phyloP scores from a whole-genome alignment of 2,888 invertebrate genomes.

The Sphaerophoria rueppellii region DNA sequence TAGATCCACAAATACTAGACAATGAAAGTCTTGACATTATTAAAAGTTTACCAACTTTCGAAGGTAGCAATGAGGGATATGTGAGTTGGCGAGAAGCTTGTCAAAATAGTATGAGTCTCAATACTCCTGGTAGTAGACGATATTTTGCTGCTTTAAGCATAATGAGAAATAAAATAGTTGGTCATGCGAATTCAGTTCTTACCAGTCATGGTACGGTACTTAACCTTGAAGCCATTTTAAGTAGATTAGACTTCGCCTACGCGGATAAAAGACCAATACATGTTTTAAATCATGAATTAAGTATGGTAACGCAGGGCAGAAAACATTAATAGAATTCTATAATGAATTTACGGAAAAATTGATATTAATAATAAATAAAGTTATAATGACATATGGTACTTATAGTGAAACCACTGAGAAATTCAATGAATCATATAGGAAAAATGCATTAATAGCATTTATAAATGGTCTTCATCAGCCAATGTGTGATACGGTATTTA shows the following conservation, averaged over 20 bases:
- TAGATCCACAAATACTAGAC: conserved; percentile 2
- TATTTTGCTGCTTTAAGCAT: conserved; percentile 11
- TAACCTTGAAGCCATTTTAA: conserved; percentile 8
- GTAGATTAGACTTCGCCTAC: background rate
- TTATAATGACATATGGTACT: too few species aligned
- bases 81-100: conserved; percentile 9
- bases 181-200: conserved; percentile 5
- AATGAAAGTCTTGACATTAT: conserved; percentile 2
- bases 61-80: conserved; percentile 3
- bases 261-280: background rate
- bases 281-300: background rate
- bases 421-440: too few species aligned
- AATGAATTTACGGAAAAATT: too few species aligned
- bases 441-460: too few species aligned
- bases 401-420: too few species aligned
- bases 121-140: conserved; percentile 4
- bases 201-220: conserved; percentile 12
- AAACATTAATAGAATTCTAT: too few species aligned
- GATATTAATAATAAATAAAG: too few species aligned
- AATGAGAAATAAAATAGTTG: conserved; percentile 9
- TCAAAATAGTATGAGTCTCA: conserved; percentile 14
- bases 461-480: too few species aligned
- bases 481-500: too few species aligned
- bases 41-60: background rate
- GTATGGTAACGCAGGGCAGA: too few species aligned